Evolutionary conservation across 2,888 invertebrate species (phyloP), one percentile per base, ranked within the genome.

Genomic region (Linnaemya vulpina): DNA sequence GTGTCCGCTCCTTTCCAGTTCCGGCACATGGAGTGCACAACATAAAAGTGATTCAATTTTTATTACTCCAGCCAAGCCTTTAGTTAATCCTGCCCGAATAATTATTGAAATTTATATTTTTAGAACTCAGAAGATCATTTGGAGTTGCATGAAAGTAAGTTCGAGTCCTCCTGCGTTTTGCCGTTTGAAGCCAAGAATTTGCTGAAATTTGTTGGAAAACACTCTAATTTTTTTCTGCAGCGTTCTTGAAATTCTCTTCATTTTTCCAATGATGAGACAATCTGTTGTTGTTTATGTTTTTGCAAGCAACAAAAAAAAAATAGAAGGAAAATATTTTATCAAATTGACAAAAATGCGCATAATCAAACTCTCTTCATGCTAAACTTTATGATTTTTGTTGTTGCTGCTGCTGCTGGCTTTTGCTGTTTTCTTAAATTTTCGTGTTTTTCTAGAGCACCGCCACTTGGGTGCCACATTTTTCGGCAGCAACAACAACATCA

Each of bases 271-370:
- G 1, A 10, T 13, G 9, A 8, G 13, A 35, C 0, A 25, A 1
- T 40, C 15, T 9, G 58, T 73, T 80, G 65, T 67, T 71, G 46
- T 68, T 68, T 70, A 82, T 63, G n/a, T 25, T 76, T 70, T 76
- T 10, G 40, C 2, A 30, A 30, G 30, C 30, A 30, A n/a, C n/a
- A n/a, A n/a, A n/a, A n/a, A n/a, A n/a, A n/a, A n/a, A n/a, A n/a
- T n/a, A n/a, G 30, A 76, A 17, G 25, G 38, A 63, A 46, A 53
- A 76, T 63, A n/a, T 68, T 63, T 46, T 40, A 70, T 82, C 60
- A 82, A n/a, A n/a, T 75, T 78, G 74, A 85, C 82, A 53, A 75
- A 81, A 76, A 73, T 84, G 84, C 84, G 84, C 84, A 84, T 81
- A 84, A 55, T 77, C 84, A 71, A 83, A 73, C 83, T 84, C 83